Evolutionary conservation across 1,140 invertebrate genomes (phyloP).

Genomic region (Drosophila serrata): DNA sequence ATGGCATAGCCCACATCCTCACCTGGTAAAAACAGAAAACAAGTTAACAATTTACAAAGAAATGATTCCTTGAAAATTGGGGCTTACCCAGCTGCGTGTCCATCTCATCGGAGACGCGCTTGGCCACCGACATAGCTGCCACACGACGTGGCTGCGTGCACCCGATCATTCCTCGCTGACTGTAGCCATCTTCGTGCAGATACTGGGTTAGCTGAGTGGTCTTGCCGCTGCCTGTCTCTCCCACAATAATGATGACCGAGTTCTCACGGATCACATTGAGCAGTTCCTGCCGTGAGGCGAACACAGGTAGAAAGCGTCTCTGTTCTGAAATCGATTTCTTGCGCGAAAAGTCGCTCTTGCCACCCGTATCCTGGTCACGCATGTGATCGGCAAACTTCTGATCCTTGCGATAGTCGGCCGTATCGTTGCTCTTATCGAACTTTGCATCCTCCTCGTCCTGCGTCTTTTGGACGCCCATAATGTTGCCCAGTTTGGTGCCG

Average conservation of each 20-base stretch:
- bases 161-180: constrained; percentile 96
- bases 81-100: constrained; percentile 90
- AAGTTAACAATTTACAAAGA: neutral
- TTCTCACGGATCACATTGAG: constrained; percentile 98
- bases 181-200: constrained; percentile 99
- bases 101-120: constrained; percentile 99
- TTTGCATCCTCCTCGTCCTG: constrained; percentile 91
- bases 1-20: constrained; percentile 99
- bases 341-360: constrained; percentile 95
- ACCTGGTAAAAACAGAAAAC: constrained; percentile 85
- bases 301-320: constrained; percentile 97
- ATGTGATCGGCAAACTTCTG: constrained; percentile 99
- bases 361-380: constrained; percentile 88
- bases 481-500: constrained; percentile 98
- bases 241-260: constrained; percentile 97
- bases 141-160: constrained; percentile 98
- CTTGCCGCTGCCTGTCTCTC: constrained; percentile 99
- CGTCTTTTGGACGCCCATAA: constrained; percentile 96
- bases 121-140: constrained; percentile 99
- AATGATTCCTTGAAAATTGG: neutral
- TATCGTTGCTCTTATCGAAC: constrained; percentile 87
- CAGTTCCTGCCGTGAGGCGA: constrained; percentile 97
- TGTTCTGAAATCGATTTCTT: constrained; percentile 95
- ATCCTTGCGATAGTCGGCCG: constrained; percentile 92
- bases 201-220: constrained; percentile 99